phyloP scores from a whole-genome alignment of 1,140 invertebrate genomes.

The Andrena cerasifolii region DNA sequence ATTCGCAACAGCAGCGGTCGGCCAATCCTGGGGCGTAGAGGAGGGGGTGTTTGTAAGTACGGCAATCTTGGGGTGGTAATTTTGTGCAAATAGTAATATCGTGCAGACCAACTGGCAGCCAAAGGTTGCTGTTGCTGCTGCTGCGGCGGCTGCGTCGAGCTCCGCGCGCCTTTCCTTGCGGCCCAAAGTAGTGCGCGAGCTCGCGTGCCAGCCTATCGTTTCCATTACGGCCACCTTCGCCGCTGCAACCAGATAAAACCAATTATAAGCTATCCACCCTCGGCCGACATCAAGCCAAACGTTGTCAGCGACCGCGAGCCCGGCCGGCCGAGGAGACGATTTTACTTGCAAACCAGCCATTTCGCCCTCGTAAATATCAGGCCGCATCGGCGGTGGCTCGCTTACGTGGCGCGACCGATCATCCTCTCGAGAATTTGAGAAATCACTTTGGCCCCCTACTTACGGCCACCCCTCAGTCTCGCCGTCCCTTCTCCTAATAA shows the following conservation, averaged over 20 bases:
- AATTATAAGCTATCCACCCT: conserved; percentile 73
- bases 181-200: conserved; percentile 19
- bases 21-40: conserved; percentile 58
- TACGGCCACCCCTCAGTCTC: too few relatives aligned
- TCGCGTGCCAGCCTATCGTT: conserved; percentile 74
- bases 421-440: conserved; percentile 46
- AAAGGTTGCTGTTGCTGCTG: conserved; percentile 44
- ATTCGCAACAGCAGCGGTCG: conserved; percentile 56
- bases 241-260: conserved; percentile 72
- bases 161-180: conserved; percentile 14
- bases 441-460: conserved; percentile 50
- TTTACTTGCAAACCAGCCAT: conserved; percentile 70
- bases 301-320: conserved; percentile 62
- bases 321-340: conserved; percentile 44
- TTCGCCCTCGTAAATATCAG: conserved; percentile 61
- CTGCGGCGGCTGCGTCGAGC: conserved; percentile 34
- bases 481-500: neutral
- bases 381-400: neutral
- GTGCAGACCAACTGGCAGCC: conserved; percentile 72
- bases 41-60: conserved; percentile 69
- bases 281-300: conserved; percentile 61
- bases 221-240: conserved; percentile 67
- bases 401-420: conserved; percentile 44
- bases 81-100: conserved; percentile 79
- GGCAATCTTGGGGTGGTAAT: conserved; percentile 73